Evolutionary conservation across 2,888 invertebrate species (phyloP).

Genomic region (Macrosiphum euphorbiae): DNA sequence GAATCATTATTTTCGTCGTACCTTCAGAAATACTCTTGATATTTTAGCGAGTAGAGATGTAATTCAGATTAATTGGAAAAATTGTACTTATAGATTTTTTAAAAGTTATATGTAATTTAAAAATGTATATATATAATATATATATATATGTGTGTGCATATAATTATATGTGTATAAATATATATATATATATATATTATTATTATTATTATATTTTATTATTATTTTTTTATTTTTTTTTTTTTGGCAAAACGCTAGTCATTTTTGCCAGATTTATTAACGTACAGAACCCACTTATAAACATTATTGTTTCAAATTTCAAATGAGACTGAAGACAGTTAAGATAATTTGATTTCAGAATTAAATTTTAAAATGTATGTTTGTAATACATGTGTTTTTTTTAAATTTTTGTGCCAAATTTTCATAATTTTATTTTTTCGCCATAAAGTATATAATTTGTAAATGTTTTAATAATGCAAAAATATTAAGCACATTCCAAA

Average conservation of each 20-base stretch:
- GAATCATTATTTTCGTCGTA: conserved; percentile 38
- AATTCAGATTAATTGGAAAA: conserved; percentile 52
- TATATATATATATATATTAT: conserved; percentile 35
- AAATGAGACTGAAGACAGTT: conserved; percentile 64
- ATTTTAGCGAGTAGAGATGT: conserved; percentile 48
- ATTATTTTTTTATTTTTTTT: conserved; percentile 34
- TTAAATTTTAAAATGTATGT: conserved; percentile 51
- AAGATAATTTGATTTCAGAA: conserved; percentile 63
- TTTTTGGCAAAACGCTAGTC: conserved; percentile 64
- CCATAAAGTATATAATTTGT: conserved; percentile 62
- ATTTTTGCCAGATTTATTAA: conserved; percentile 64
- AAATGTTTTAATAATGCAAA: conserved; percentile 55
- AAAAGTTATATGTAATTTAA: conserved; percentile 48
- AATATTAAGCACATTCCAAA: conserved; percentile 63
- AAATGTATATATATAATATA: background rate
- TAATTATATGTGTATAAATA: conserved; percentile 34
- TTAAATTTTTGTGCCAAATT: conserved; percentile 63
- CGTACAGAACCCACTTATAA: conserved; percentile 61
- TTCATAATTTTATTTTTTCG: conserved; percentile 59
- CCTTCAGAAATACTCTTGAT: conserved; percentile 44
- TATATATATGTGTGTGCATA: conserved; percentile 28
- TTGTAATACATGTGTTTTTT: conserved; percentile 53
- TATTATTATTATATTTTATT: conserved; percentile 44
- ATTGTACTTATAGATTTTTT: conserved; percentile 59
- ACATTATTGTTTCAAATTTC: conserved; percentile 63